These are phyloP conservation scores for Phalacrocorax aristotelis DNA, from an alignment of 2,113 vertebrate genomes.

Conservation along the genomic window DNA sequence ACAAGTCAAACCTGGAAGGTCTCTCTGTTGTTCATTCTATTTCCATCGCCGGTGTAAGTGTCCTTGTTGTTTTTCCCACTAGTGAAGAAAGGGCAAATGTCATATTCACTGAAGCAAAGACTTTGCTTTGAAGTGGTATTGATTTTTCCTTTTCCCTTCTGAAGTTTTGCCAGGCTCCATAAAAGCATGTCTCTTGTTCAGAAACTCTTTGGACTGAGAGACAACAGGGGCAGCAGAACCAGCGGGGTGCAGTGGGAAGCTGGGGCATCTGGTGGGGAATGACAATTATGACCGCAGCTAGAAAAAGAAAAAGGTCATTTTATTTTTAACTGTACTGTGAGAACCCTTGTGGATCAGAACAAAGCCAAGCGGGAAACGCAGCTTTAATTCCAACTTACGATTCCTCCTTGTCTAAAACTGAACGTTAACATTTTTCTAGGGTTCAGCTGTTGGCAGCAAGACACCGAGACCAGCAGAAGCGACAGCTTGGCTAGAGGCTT, in stretches of 20 bases:
- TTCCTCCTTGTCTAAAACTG: neutral
- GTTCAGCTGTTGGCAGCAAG: neutral
- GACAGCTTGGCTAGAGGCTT: neutral
- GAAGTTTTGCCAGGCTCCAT: conserved; percentile 55
- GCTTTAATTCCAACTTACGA: neutral
- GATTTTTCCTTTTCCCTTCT: conserved; percentile 62
- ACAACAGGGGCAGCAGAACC: conserved; percentile 54
- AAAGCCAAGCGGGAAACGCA: neutral
- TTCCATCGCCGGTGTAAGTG: conserved; percentile 41
- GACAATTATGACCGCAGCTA: conserved; percentile 25
- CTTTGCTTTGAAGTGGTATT: conserved; percentile 55
- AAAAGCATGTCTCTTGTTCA: conserved; percentile 56
- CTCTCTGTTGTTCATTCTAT: conserved; percentile 49
- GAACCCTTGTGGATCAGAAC: neutral
- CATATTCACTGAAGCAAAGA: conserved; percentile 67
- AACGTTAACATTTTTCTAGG: neutral
- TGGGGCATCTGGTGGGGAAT: conserved; percentile 38
- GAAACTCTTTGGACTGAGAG: conserved; percentile 49
- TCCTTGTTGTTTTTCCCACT: conserved; percentile 64
- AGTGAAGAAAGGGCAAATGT: conserved; percentile 66
- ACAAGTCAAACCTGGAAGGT: conserved; percentile 55
- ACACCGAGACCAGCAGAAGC: neutral
- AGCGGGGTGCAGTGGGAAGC: neutral
- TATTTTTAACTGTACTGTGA: conserved; percentile 37
- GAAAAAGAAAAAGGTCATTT: conserved; percentile 57